Evolutionary conservation across 2,113 vertebrate species (phyloP), one percentile per base, ranked within the genome.

Genomic region (Rhinolophus sinicus): DNA sequence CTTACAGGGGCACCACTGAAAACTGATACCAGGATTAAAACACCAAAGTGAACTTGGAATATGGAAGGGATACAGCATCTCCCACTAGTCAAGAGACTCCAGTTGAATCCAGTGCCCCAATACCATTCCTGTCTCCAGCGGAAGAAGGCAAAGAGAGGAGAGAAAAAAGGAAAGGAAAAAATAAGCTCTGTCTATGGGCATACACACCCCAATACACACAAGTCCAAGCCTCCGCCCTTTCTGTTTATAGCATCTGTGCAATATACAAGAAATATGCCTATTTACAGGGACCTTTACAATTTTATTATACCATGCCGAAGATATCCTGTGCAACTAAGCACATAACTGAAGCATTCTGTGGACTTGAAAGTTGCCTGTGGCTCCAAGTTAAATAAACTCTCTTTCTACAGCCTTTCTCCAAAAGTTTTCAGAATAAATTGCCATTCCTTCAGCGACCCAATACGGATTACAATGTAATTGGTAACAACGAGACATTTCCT

Each of bases 351-450:
- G 4, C 67, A 64, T 82, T 81, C 12, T 95, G 26, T 24, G 26
- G 21, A 73, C 54, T 18, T 65, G 47, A 70, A 93, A n/a, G 67
- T 76, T 9, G 50, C 67, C 72, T 86, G 40, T 67, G 28, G 75
- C 78, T 89, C 11, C 30, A 58, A 5, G 18, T n/a, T 62, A 89
- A 86, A 76, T 40, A 62, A 93, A 35, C 24, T 30, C 30, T 87
- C 38, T 60, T 84, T 75, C 70, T 60, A 50, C 28, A 85, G 8
- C 33, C 3, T 62, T 54, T 80, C 6, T 87, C 67, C 33, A 58
- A 76, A 81, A 84, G 35, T 22, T 94, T 76, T 91, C 90, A 81
- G 72, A 93, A 88, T 81, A 88, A 81, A 85, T 82, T 50, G 65
- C 52, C 52, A 82, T 67, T 82, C 76, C 52, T 86, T 76, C 22